Conservation (phyloP, 2,797 vertebrate species). For the Clamator glandarius region DNA sequence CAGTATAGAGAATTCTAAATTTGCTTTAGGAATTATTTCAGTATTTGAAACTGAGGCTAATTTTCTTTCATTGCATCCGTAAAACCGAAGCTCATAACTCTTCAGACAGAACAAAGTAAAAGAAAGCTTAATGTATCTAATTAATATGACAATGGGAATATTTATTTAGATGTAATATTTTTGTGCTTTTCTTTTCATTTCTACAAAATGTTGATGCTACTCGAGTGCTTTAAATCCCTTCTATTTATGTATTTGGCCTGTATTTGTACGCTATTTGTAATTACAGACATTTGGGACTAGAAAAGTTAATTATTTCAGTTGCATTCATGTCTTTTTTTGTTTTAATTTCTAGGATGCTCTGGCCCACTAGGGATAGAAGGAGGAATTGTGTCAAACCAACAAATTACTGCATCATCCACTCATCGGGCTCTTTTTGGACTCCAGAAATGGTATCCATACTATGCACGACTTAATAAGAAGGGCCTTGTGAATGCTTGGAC, state of each 20-base stretch:
- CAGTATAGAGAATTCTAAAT: neutral
- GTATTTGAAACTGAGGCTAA: neutral
- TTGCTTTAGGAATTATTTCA: neutral
- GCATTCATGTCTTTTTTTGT: neutral
- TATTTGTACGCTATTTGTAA: neutral
- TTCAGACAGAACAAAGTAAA: neutral
- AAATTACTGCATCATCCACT: constrained; percentile 97
- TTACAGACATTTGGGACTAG: neutral
- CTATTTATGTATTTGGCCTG: neutral
- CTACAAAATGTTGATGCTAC: neutral
- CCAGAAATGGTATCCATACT: constrained; percentile 99
- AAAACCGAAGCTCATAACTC: neutral
- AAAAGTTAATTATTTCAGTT: neutral
- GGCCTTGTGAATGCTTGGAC: constrained; percentile 99
- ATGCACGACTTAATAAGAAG: constrained; percentile 97
- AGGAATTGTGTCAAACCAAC: constrained; percentile 98
- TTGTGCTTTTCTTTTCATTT: neutral
- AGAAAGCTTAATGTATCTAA: neutral
- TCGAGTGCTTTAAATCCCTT: neutral
- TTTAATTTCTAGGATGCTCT: constrained; percentile 86
- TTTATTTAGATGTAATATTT: neutral
- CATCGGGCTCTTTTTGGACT: constrained; percentile 97
- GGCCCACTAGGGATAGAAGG: constrained; percentile 97
- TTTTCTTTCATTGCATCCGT: neutral
- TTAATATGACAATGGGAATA: neutral